Conservation (phyloP, 2,888 invertebrate species). For the Nomada ruficornis region DNA sequence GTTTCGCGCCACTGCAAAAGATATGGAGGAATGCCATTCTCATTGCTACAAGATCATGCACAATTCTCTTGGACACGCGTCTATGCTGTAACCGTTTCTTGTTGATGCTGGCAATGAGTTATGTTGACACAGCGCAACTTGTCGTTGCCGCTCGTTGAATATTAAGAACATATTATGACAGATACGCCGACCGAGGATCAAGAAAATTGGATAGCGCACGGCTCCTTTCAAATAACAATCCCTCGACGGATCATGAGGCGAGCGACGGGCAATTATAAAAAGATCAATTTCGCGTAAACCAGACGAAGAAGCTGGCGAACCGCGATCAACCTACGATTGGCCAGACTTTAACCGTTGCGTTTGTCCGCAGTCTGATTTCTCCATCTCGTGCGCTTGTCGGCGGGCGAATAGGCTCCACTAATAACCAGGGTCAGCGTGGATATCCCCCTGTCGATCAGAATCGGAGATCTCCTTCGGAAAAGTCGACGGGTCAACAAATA, state of each 20-base stretch:
- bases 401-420: conserved; percentile 24
- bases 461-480: conserved; percentile 62
- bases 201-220: conserved; percentile 24
- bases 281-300: conserved; percentile 39
- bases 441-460: conserved; percentile 52
- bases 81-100: conserved; percentile 65
- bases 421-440: conserved; percentile 44
- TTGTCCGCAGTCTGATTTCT: conserved; percentile 27
- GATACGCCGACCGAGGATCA: conserved; percentile 39
- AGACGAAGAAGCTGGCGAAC: neutral
- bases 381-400: neutral
- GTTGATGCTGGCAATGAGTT: conserved; percentile 78
- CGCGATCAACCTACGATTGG: too few relatives aligned
- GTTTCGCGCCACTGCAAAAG: too few relatives aligned
- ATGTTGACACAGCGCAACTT: conserved; percentile 76
- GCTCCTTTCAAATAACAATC: conserved; percentile 25
- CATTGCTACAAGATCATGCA: conserved; percentile 41
- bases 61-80: conserved; percentile 60
- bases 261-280: conserved; percentile 54
- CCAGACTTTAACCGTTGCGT: neutral
- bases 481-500: conserved; percentile 67
- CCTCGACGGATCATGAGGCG: conserved; percentile 34
- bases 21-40: neutral
- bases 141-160: conserved; percentile 55
- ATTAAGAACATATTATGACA: conserved; percentile 67